Conservation (phyloP, 2,797 vertebrate species). For the Dendrocincla tyrannina region DNA sequence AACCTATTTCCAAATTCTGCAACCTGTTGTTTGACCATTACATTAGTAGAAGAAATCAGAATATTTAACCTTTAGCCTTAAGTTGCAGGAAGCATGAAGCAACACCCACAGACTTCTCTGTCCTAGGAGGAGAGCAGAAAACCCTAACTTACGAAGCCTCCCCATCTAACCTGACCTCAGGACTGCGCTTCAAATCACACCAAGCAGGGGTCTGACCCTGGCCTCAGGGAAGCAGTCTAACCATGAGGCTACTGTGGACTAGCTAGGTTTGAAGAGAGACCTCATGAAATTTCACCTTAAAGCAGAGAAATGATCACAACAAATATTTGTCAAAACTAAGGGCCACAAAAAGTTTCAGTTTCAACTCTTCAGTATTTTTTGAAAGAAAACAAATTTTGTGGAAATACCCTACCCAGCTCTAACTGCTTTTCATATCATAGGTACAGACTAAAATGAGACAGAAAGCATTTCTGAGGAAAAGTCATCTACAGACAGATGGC, state of each 20-base stretch:
- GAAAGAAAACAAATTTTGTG: not conserved
- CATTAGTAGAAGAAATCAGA: conserved; percentile 7
- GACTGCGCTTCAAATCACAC: not conserved
- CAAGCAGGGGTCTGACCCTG: not conserved
- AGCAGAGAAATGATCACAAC: not conserved
- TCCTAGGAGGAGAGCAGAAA: not conserved
- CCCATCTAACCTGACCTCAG: not conserved
- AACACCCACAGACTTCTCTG: not conserved
- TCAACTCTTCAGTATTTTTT: not conserved
- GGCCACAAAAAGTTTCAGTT: not conserved
- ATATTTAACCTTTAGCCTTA: not conserved
- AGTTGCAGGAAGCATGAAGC: not conserved
- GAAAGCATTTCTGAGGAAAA: conserved; percentile 46
- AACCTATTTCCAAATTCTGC: not conserved
- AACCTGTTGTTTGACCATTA: not conserved
- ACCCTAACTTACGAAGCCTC: not conserved
- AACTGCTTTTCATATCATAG: not conserved
- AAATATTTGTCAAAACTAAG: not conserved
- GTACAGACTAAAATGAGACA: not conserved
- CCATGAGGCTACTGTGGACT: not conserved
- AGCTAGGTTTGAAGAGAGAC: not conserved
- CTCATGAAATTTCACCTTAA: not conserved
- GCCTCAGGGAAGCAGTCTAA: not conserved
- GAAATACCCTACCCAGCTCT: not conserved
- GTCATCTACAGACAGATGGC: conserved; percentile 24